These are phyloP conservation scores for Pocillopora verrucosa DNA, from an alignment of 64 coral and sea anemone genomes.

Conservation along the genomic window DNA sequence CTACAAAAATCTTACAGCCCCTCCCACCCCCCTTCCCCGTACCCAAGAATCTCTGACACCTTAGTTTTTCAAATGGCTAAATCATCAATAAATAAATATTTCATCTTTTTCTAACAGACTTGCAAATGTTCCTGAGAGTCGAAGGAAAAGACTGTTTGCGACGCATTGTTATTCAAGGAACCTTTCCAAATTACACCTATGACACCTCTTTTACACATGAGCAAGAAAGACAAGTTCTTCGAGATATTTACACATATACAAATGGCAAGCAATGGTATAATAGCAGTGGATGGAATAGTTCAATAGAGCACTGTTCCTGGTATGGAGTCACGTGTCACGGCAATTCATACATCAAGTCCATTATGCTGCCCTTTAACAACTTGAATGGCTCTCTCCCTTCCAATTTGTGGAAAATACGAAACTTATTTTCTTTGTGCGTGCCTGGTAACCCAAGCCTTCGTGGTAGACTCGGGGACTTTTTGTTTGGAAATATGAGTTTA, in stretches of 20 bases:
- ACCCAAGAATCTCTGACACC: too few relatives aligned
- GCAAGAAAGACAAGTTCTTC: constrained; percentile 17
- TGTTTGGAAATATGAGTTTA: constrained; percentile 28
- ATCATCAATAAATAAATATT: too few relatives aligned
- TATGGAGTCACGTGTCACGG: constrained; percentile 9
- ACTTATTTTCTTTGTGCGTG: background rate
- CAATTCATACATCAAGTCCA: background rate
- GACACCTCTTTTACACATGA: constrained; percentile 8
- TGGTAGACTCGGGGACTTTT: background rate
- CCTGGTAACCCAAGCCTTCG: background rate
- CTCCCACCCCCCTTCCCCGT: too few relatives aligned
- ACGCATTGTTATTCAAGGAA: background rate
- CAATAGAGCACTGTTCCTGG: background rate
- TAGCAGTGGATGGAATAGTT: constrained; percentile 14
- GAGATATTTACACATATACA: constrained; percentile 27
- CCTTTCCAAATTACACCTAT: background rate
- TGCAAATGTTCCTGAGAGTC: background rate
- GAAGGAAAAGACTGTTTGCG: background rate
- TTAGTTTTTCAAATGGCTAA: too few relatives aligned
- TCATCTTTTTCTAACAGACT: background rate
- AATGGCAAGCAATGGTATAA: constrained; percentile 39
- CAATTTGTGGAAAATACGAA: background rate
- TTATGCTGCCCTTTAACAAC: background rate
- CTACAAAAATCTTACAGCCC: too few relatives aligned
- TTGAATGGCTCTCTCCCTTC: background rate